A percentile compares a stretch with the other conserved stretches of the same genome.
phyloP scores from a whole-genome alignment of 2,113 vertebrate species.

The Apistogramma diplotaenia region DNA sequence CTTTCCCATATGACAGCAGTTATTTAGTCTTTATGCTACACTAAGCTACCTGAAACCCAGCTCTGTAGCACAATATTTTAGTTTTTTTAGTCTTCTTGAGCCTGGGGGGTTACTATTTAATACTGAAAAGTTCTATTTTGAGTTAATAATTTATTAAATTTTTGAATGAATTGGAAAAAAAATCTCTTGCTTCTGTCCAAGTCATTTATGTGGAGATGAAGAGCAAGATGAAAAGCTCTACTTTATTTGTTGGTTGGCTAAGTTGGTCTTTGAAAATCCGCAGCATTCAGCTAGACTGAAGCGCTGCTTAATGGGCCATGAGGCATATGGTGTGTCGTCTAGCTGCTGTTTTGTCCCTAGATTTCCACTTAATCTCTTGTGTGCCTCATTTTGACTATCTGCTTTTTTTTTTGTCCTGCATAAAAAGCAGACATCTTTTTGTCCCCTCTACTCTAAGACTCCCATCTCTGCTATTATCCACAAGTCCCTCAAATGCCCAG shows the following conservation, averaged over 20 bases:
- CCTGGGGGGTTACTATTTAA: not conserved
- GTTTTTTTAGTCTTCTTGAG: not conserved
- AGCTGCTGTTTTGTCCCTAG: slow-evolving; percentile 38
- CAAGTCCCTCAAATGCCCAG: slow-evolving; percentile 27
- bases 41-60: not conserved
- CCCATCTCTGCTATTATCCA: slow-evolving; percentile 32
- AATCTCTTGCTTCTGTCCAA: not conserved
- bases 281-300: slow-evolving; percentile 13
- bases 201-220: slow-evolving; percentile 4
- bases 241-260: not conserved
- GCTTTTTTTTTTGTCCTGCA: not conserved
- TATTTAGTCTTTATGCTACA: not conserved
- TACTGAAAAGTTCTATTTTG: not conserved
- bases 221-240: slow-evolving; percentile 19
- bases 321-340: slow-evolving; percentile 55
- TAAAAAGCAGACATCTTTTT: not conserved
- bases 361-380: slow-evolving; percentile 60
- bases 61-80: not conserved
- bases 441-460: not conserved
- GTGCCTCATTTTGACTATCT: slow-evolving; percentile 31
- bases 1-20: not conserved
- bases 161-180: not conserved
- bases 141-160: not conserved
- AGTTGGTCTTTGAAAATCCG: slow-evolving; percentile 30
- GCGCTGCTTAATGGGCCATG: slow-evolving; percentile 34